Evolutionary conservation across 2,797 vertebrate species (phyloP), one percentile per base, ranked within the genome.

Genomic region (Silurus aristotelis): DNA sequence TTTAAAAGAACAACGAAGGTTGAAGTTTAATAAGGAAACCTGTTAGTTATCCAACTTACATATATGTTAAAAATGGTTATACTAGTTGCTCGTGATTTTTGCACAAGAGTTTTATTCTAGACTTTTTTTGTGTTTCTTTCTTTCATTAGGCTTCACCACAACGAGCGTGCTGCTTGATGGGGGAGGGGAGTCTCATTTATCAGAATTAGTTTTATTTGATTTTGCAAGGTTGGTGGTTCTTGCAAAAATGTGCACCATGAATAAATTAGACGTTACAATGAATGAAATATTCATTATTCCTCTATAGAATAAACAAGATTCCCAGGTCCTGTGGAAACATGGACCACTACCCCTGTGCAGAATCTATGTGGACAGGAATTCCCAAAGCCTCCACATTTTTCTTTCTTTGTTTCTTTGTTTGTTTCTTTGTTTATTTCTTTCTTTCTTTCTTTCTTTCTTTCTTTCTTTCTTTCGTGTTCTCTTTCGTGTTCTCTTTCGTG

Each of bases 351-450:
- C 15, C 38, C 66, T 68, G 67, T 22, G 70, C 70, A 80, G 79
- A 87, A 85, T 43, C 67, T 27, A 52, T 60, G 17, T 56, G 63
- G 55, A 77, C 76, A 73, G 85, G 80, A 70, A 88, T 38, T 85
- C 77, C 73, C 86, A 66, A 27, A 27, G 85, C 46, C 52, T 14
- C 73, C 61, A 72, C 13, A 55, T 86, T 87, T 85, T 82, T 80
- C 82, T 85, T 52, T 82, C 38, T 64, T 14, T 61, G 1, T 27
- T 27, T 27, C 27, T 27, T 27, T 1, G 1, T 31, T 2, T 31
- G 2, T 31, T 31, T 3, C 31, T 31, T 31, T 3, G 2, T 31
- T 31, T 31, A 0, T 31, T 2, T 31, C 31, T 31, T 2, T 31
- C 31, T 31, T 31, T 31, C 31, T 31, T 31, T 31, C 31, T 3